phyloP scores from a whole-genome alignment of 2,888 invertebrate species.

The Eristalis pertinax region DNA sequence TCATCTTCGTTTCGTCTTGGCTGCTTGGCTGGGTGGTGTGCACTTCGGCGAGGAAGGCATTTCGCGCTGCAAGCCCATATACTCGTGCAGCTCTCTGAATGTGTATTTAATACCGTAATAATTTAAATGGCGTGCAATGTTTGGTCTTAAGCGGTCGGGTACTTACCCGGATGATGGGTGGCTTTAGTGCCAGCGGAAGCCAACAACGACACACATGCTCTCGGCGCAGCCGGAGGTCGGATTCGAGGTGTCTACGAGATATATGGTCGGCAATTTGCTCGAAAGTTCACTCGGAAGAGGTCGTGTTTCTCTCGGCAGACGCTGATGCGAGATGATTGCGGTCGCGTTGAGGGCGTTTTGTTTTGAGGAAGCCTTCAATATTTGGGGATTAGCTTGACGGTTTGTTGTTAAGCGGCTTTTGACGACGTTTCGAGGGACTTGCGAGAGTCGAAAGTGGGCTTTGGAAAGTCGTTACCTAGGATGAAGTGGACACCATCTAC shows the following conservation, averaged over 20 bases:
- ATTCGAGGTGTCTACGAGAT: neutral
- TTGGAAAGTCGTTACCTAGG: no score
- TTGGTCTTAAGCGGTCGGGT: slow-evolving; percentile 24
- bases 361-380: no score
- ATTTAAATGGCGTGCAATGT: slow-evolving; percentile 52
- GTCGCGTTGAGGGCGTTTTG: no score
- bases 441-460: no score
- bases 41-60: neutral
- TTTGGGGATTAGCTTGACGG: no score
- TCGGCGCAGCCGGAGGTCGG: neutral
- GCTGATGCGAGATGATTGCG: neutral
- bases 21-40: neutral
- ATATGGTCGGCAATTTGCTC: neutral
- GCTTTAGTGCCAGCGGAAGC: slow-evolving; percentile 1
- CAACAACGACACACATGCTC: neutral
- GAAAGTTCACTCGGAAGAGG: neutral
- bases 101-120: slow-evolving; percentile 56
- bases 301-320: neutral
- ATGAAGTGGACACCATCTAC: no score
- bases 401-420: no score
- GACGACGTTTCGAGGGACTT: no score
- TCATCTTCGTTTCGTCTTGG: slow-evolving; percentile 39
- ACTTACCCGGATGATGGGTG: slow-evolving; percentile 44
- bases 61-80: slow-evolving; percentile 9
- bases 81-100: slow-evolving; percentile 30